Evolutionary conservation across 2,888 invertebrate genomes (phyloP).

Genomic region (Sussaba pulchella): DNA sequence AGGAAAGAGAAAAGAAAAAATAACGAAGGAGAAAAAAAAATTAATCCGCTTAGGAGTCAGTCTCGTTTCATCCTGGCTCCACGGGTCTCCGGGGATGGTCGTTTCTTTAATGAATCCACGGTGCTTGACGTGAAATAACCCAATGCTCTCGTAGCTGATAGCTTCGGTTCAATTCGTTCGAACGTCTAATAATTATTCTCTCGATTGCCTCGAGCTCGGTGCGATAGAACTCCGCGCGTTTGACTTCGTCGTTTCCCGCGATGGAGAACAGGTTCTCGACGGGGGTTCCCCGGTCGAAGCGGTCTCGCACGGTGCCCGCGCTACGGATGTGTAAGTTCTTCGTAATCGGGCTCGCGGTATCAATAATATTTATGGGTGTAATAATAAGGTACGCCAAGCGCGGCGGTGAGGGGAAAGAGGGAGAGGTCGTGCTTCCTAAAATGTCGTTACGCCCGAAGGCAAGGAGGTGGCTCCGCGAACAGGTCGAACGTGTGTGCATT

Average conservation of each 20-base stretch:
- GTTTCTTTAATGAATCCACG: slow-evolving; percentile 43
- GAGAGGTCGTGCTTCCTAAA: slow-evolving; percentile 54
- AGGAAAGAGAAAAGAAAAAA: slow-evolving; percentile 20
- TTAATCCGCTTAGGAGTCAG: slow-evolving; percentile 30
- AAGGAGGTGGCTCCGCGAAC: slow-evolving; percentile 23
- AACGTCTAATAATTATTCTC: slow-evolving; percentile 50
- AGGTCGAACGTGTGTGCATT: slow-evolving; percentile 42
- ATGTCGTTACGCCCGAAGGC: slow-evolving; percentile 56
- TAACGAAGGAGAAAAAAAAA: slow-evolving; percentile 22
- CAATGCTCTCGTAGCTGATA: slow-evolving; percentile 21
- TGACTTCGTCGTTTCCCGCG: not conserved
- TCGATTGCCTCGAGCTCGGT: slow-evolving; percentile 20
- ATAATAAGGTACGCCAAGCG: slow-evolving; percentile 29
- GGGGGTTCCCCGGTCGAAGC: slow-evolving; percentile 14
- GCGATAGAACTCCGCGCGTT: slow-evolving; percentile 25
- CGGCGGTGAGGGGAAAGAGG: not conserved
- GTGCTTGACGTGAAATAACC: slow-evolving; percentile 17
- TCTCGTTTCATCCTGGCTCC: slow-evolving; percentile 19
- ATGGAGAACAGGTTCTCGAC: slow-evolving; percentile 9
- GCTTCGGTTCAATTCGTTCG: slow-evolving; percentile 45
- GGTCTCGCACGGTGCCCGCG: slow-evolving; percentile 24
- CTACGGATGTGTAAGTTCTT: slow-evolving; percentile 21
- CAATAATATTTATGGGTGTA: slow-evolving; percentile 66
- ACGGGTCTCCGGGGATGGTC: slow-evolving; percentile 8
- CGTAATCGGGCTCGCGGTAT: slow-evolving; percentile 61